Evolutionary conservation across 2,797 vertebrate genomes (phyloP).

Genomic region (Phoeniculus purpureus): DNA sequence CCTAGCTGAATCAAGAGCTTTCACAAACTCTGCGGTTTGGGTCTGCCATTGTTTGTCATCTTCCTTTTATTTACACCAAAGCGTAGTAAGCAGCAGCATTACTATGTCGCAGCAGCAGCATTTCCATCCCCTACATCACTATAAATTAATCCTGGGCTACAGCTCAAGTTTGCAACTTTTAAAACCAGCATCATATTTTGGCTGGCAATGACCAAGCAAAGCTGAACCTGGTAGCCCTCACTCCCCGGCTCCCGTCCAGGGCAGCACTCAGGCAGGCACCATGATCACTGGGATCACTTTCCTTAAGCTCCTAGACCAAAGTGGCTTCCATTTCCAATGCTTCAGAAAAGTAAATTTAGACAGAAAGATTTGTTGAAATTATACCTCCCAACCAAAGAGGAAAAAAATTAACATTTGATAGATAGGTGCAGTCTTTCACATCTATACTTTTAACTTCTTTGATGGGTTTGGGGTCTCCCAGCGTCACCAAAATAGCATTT

Average conservation of each 20-base stretch:
- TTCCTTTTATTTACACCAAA: neutral
- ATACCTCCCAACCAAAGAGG: neutral
- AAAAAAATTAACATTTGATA: neutral
- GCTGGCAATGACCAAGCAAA: neutral
- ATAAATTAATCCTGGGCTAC: neutral
- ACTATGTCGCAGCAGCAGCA: neutral
- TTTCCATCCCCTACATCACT: neutral
- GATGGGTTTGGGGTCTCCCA: neutral
- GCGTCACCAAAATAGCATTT: neutral
- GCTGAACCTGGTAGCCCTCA: neutral
- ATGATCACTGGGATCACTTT: neutral
- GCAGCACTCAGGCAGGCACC: neutral
- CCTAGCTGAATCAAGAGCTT: neutral
- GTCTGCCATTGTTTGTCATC: neutral
- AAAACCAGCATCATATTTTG: neutral
- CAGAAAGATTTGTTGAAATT: neutral
- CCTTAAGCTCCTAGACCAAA: neutral
- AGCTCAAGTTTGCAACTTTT: neutral
- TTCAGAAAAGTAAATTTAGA: neutral
- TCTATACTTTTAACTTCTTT: neutral
- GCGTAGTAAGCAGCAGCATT: neutral
- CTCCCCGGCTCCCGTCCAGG: accelerated
- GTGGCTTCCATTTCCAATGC: accelerated
- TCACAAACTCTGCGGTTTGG: neutral
- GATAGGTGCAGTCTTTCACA: neutral